Base-by-base conservation (phyloP, 2,113 vertebrate species). In the Scatophagus argus region DNA sequence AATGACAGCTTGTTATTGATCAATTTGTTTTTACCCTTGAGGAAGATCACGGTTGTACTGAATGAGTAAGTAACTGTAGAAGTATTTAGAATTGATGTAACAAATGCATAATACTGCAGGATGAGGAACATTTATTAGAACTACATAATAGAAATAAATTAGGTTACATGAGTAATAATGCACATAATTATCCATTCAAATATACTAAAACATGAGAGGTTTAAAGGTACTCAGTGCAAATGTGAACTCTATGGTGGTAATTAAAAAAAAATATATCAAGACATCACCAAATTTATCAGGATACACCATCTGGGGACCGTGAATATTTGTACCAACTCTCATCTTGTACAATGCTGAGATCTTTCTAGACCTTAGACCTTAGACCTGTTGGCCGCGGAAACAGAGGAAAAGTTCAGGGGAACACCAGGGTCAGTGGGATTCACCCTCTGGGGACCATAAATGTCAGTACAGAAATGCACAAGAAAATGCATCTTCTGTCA, bases 391-490 rank as follows among this genome's bases (percentile, higher is more conserved):
- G n/a, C n/a, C n/a, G n/a, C n/a, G n/a, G n/a, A n/a, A n/a, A n/a
- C n/a, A 29, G 1, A 63, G 9, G 3, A 31, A 36, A 52, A 8
- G 8, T n/a, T 54, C 14, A 32, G 16, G 27, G 7, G 25, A 55
- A 43, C 19, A 3, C 16, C 21, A 59, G 23, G 46, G 29, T 46
- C 25, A 4, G 4, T n/a, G 2, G 21, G 21, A 25, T n/a, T 1
- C 11, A 69, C 11, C n/a, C 0, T 68, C 38, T 34, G 21, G 13
- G 59, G 16, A 49, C 44, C 25, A 46, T 23, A 12, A 63, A 51
- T n/a, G 12, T 23, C 2, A 19, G 0, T n/a, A n/a, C 12, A 3
- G 1, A 1, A 47, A 10, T 47, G n/a, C n/a, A n/a, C n/a, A n/a
- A 25, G n/a, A 25, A 14, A 27, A 25, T 25, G 2, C 1, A 8